Evolutionary conservation across 2,113 vertebrate genomes (phyloP).

Genomic region (Mus spicilegus): DNA sequence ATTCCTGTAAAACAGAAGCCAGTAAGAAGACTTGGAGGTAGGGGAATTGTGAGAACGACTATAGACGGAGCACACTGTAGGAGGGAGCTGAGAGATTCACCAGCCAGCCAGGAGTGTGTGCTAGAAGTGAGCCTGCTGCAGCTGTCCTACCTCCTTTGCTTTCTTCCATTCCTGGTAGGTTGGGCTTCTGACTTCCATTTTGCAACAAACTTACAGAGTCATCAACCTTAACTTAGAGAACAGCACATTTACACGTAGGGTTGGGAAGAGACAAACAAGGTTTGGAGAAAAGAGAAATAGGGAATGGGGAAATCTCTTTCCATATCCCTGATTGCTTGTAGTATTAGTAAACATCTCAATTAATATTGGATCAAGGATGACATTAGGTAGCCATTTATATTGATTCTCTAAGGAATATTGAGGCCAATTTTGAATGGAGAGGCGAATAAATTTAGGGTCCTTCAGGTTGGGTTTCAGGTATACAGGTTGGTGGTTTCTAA

Average conservation of each 20-base stretch:
- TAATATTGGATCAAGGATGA: background rate
- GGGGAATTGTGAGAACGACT: background rate
- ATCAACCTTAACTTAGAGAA: background rate
- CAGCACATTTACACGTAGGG: background rate
- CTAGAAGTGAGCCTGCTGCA: background rate
- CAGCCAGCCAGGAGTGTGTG: background rate
- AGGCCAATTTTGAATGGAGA: background rate
- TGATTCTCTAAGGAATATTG: background rate
- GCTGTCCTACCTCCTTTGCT: background rate
- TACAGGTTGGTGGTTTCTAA: background rate
- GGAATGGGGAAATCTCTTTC: background rate
- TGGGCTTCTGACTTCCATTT: background rate
- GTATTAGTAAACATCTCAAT: background rate
- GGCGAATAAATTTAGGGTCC: background rate
- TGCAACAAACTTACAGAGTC: background rate
- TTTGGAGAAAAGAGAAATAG: background rate
- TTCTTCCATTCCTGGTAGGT: background rate
- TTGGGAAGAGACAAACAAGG: background rate
- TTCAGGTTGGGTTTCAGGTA: background rate
- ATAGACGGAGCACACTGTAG: background rate
- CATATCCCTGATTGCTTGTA: background rate
- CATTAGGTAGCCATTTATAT: background rate
- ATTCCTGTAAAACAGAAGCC: background rate
- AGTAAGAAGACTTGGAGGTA: background rate
- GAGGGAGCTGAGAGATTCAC: background rate